Base-by-base conservation (phyloP, 2,888 invertebrate genomes). In the Netelia virgata region DNA sequence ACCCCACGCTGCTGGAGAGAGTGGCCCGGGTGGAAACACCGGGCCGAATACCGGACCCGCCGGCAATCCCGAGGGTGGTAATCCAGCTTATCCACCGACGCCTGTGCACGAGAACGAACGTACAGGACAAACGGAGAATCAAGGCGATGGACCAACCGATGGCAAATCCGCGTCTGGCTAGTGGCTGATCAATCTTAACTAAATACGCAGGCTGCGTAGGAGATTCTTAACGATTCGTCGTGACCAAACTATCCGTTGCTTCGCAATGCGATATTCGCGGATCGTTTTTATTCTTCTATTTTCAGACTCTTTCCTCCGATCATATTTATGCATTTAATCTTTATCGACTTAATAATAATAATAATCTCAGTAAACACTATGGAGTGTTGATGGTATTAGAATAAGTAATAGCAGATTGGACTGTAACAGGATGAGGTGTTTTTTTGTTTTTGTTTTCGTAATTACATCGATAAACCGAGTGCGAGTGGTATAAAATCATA, bases 1-100 rank as follows among this genome's bases (percentile, higher is more conserved):
- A 64, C 92, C 94, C 11, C 93, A 93, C 63, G 88, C 90, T 1
- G 92, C 92, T 14, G 88, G 89, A 18, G 93, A 93, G 41, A 88
- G 88, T 36, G 91, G 90, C 75, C 88, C 91, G 1, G 86, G 87
- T 6, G 88, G 86, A 73, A 89, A 88, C 8, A 47, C 89, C 68
- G 90, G 88, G 36, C 83, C 90, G 8, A 89, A 89, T 20, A 83
- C 89, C 0, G 91, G 91, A 73, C 76, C 86, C 9, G 87, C 83
- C 55, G 90, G 81, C 9, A 88, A 91, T 86, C 82, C 88, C 5
- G 86, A 85, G n/a, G 83, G 82, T 6, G 88, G 89, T 0, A 88
- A 88, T 61, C 84, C 92, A 1, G 86, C 91, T 3, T 93, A 92
- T 85, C 90, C 92, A 1, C 88, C 92, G 1, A 85, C 90, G n/a